Percentiles rank a stretch among this genome's conserved stretches.
These are phyloP conservation scores for Lagorchestes hirsutus DNA, from an alignment of 2,797 vertebrate species.

Conservation along the genomic window DNA sequence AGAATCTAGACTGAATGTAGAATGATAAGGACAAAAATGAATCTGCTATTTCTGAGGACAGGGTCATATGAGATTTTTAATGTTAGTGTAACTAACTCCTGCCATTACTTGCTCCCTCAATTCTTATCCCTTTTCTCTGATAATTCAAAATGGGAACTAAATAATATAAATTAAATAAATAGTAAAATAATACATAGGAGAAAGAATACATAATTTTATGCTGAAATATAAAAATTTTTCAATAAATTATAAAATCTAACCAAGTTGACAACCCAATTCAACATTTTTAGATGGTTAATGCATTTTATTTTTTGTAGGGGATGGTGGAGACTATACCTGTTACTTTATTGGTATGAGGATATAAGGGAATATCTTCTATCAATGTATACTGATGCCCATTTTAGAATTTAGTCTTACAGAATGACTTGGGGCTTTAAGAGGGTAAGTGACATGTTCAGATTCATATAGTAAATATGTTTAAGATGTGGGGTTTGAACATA, in stretches of 20 bases:
- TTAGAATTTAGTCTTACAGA: not conserved
- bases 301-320: not conserved
- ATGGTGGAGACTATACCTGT: not conserved
- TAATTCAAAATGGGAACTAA: not conserved
- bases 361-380: not conserved
- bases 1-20: slow-evolving; percentile 18
- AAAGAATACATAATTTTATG: not conserved
- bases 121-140: not conserved
- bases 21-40: slow-evolving; percentile 18
- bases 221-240: not conserved
- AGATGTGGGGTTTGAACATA: not conserved
- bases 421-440: not conserved
- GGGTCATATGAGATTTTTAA: not conserved
- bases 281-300: not conserved
- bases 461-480: not conserved
- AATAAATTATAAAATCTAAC: not conserved
- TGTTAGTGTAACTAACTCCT: not conserved
- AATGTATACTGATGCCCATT: not conserved
- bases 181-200: not conserved
- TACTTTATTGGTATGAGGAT: not conserved
- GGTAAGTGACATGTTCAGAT: not conserved
- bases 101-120: not conserved
- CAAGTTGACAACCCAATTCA: not conserved
- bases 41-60: slow-evolving; percentile 18
- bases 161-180: not conserved